A percentile compares a stretch with the other conserved stretches of the same genome.
phyloP scores from a whole-genome alignment of 2,113 vertebrate species.

The Oryzias woworae region DNA sequence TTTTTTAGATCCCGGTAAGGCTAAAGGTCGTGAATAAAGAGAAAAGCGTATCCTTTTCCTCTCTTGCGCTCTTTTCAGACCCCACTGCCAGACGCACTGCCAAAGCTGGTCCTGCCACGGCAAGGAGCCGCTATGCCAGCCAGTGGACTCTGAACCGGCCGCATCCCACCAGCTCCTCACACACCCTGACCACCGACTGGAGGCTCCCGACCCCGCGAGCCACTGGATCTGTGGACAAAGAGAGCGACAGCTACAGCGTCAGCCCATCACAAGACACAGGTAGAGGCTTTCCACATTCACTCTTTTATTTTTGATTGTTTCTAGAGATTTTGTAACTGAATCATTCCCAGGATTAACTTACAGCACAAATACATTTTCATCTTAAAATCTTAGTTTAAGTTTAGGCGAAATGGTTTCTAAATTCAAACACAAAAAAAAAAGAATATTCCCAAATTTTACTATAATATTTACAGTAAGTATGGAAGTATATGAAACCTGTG shows the following conservation, averaged over 20 bases:
- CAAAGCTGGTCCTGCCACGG: slow-evolving; percentile 90
- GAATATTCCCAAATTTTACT: too few species aligned
- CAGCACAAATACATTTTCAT: too few species aligned
- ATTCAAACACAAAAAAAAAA: too few species aligned
- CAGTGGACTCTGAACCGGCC: slow-evolving; percentile 99
- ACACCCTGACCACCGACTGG: slow-evolving; percentile 98
- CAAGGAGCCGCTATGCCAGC: slow-evolving; percentile 94
- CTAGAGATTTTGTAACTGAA: too few species aligned
- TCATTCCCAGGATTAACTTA: too few species aligned
- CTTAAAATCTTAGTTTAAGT: too few species aligned
- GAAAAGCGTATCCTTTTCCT: neutral
- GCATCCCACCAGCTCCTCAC: slow-evolving; percentile 94
- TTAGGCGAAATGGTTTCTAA: too few species aligned
- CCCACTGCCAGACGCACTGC: slow-evolving; percentile 95
- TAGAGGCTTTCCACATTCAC: slow-evolving; percentile 39
- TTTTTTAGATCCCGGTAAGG: too few species aligned
- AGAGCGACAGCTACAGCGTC: slow-evolving; percentile 98
- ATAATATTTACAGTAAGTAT: too few species aligned
- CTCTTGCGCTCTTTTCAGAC: slow-evolving; percentile 71
- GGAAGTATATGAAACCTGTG: neutral
- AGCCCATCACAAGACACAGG: slow-evolving; percentile 99
- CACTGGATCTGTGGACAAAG: slow-evolving; percentile 94
- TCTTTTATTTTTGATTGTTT: too few species aligned
- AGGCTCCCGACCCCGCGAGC: slow-evolving; percentile 93
- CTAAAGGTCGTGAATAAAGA: neutral